Evolutionary conservation across 2,888 invertebrate genomes (phyloP), one percentile per base, ranked within the genome.

Genomic region (Corythucha ciliata): DNA sequence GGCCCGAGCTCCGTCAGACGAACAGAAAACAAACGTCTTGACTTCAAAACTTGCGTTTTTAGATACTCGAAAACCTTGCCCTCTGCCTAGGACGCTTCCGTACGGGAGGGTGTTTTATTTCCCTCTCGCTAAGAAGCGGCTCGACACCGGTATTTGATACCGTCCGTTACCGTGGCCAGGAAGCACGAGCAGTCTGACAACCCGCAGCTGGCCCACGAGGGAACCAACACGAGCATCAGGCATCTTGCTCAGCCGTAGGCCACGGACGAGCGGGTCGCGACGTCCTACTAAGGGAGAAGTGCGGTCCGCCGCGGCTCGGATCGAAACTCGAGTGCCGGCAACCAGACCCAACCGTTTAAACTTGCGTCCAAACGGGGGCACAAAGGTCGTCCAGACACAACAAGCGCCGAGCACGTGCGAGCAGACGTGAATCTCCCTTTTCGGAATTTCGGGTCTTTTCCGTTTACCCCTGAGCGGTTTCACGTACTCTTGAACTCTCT

Each of bases 401-500:
- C n/a, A n/a, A n/a, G n/a, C n/a, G n/a, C n/a, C 22, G 22, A 25
- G 44, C 29, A 36, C 39, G 22, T 36, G 34, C 27, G 14, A 26
- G 21, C 24, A 26, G 25, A 29, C 33, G 2, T 8, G 10, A n/a
- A 29, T 10, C 10, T n/a, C 29, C 29, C 29, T n/a, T 29, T n/a
- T 29, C 29, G 29, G 29, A 29, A 29, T 29, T 29, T 29, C 29
- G 29, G 29, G 8, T 29, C 29, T 29, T 29, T n/a, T 29, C 29
- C 29, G 29, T 69, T 72, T 72, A 70, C 54, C 70, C 70, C 69
- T 70, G 71, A 69, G 68, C 72, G 75, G 70, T 72, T 69, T 69
- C 71, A 72, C 71, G 69, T 68, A 67, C 70, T 71, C 63, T 70
- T 71, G 66, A 69, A 71, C 70, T 71, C 70, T 70, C 68, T 77